Evolutionary conservation across 2,113 vertebrate species (phyloP), one percentile per base, ranked within the genome.

Genomic region (Menidia beryllina): DNA sequence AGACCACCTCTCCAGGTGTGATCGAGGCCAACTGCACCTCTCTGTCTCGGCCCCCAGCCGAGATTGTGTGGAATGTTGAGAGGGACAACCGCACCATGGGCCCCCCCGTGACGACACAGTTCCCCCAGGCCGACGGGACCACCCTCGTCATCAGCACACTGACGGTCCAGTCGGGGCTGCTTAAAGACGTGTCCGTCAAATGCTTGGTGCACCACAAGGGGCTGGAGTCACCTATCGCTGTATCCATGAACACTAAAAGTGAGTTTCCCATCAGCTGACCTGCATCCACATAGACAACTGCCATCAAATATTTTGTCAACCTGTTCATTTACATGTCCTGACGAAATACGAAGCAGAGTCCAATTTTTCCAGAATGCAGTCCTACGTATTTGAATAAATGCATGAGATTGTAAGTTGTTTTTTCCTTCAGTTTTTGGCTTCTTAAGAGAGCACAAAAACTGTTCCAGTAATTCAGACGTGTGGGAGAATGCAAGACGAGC

Each of bases 171-270:
- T 83, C 92, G 0, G 87, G 88, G 7, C 80, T 94, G 41, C 89
- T 94, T 52, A 93, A 92, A 62, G 93, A 94, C 3, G 89, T 93
- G 65, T 94, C 94, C 0, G 77, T 94, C 87, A 94, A 94, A 82
- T 94, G 94, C 61, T 82, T 94, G 59, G 94, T 94, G 51, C 94
- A 94, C 43, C 94, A 94, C 86, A 93, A 88, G 69, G 94, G 93
- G 21, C 90, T 94, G 2, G 94, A 94, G 82, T 88, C 91, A 1
- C 89, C 94, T 0, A 92, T 94, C n/a, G 91, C 91, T 49, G 91
- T 94, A 72, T 92, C 94, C 47, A 93, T 94, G 94, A 94, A 94
- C 90, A 94, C 94, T 21, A 94, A 94, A 75, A 92, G 94, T 94
- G 54, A 91, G 94, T 88, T 20, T 36, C 17, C n/a, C 4, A 19